These are phyloP conservation scores for Encarsia formosa DNA, from an alignment of 2,888 invertebrate species.

Conservation along the genomic window DNA sequence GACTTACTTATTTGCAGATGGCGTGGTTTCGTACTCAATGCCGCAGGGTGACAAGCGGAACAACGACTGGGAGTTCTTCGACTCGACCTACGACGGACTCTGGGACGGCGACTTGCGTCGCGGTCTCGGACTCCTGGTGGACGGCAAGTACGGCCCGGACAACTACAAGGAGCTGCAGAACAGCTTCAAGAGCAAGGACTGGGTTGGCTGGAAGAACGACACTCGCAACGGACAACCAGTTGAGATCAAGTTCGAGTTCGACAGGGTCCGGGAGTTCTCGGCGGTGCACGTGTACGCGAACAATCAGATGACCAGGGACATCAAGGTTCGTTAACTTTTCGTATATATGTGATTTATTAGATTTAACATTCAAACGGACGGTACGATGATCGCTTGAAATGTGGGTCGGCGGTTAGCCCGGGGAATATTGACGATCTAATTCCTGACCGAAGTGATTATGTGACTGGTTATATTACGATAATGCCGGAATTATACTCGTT, in stretches of 20 bases:
- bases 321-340: slow-evolving; percentile 58
- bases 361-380: not conserved
- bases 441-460: too few relatives aligned
- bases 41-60: slow-evolving; percentile 83
- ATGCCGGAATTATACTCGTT: too few relatives aligned
- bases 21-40: slow-evolving; percentile 80
- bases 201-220: slow-evolving; percentile 89
- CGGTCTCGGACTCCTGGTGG: slow-evolving; percentile 80
- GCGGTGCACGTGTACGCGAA: slow-evolving; percentile 76
- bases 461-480: too few relatives aligned
- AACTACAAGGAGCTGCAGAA: slow-evolving; percentile 66
- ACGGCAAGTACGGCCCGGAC: slow-evolving; percentile 74
- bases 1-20: slow-evolving; percentile 54
- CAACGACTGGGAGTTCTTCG: slow-evolving; percentile 72
- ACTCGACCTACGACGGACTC: slow-evolving; percentile 79
- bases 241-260: slow-evolving; percentile 76
- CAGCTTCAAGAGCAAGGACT: slow-evolving; percentile 59
- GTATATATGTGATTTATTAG: not conserved
- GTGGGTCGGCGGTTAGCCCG: not conserved
- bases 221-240: slow-evolving; percentile 60
- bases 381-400: not conserved
- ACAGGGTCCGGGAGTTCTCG: slow-evolving; percentile 79
- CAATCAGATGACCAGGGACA: slow-evolving; percentile 79
- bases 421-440: slow-evolving; percentile 9
- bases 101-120: slow-evolving; percentile 71